Base-by-base conservation (phyloP, 2,113 vertebrate genomes). In the Bostrychus sinensis region DNA sequence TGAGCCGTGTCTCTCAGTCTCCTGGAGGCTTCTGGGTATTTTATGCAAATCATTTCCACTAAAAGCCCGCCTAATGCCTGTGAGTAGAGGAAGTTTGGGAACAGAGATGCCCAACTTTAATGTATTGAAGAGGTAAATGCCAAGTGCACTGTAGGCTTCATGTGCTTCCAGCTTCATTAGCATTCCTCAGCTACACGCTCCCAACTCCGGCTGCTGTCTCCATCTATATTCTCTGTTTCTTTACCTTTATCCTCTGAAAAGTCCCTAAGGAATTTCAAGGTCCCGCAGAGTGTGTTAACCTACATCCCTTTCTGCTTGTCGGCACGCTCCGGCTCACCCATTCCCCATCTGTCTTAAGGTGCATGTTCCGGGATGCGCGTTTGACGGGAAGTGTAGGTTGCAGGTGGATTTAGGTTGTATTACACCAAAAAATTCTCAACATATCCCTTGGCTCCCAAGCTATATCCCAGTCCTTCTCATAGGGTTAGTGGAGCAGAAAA, bases 401-500 rank as follows among this genome's bases (percentile, higher is more conserved):
- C 19, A 38, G 19, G 34, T 56, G 61, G 14, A 41, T 60, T 26
- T 20, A 11, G 11, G 8, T 45, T 70, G 20, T 36, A 42, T 62
- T 34, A 60, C 63, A 53, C 57, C 16, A 17, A 25, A 30, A 64
- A 63, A 42, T 11, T 58, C 48, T 43, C 46, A 23, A 23, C 41
- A 55, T 51, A 66, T 53, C 54, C 43, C 48, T 17, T 7, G 34
- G 45, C 9, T 62, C 51, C 51, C 41, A 56, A 19, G 22, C 28
- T 22, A 56, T 3, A 1, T 56, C 65, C 38, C 17, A 26, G 34
- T 73, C 41, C 39, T 62, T 20, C 9, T 43, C 60, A 32, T 30
- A 36, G 46, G 71, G 55, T 73, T 73, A 66, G 23, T 68, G 60
- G 66, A 68, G 76, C 72, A 59, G 25, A 60, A 43, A 48, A 36